A percentile compares a stretch with the other conserved stretches of the same genome.
Conservation (phyloP, 1,140 invertebrate species). For the Aphelenchoides fujianensis region DNA sequence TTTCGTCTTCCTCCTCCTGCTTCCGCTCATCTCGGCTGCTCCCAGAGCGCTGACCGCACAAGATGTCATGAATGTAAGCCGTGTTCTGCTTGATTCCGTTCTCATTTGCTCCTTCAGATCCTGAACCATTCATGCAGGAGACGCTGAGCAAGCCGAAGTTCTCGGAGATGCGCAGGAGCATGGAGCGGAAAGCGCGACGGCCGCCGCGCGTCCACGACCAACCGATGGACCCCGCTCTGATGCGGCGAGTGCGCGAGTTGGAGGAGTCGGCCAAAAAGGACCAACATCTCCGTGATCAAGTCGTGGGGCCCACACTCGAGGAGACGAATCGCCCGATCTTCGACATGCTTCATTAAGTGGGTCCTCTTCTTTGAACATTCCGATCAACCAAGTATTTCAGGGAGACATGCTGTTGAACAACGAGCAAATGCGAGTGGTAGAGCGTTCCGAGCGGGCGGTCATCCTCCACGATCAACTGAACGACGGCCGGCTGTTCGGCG, state of each 20-base stretch:
- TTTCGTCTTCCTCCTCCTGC: neutral
- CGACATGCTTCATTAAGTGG: slow-evolving; percentile 2
- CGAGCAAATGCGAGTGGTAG: slow-evolving; percentile 10
- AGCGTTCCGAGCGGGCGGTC: neutral
- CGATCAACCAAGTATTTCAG: neutral
- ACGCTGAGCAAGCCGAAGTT: slow-evolving; percentile 14
- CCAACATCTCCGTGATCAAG: neutral
- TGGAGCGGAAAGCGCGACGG: neutral
- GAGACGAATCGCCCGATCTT: slow-evolving; percentile 19
- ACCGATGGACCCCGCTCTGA: neutral
- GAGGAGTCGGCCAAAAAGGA: slow-evolving; percentile 9
- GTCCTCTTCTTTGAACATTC: too few species aligned
- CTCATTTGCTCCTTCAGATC: slow-evolving; percentile 6
- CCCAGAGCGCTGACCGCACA: neutral
- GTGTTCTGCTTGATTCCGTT: neutral
- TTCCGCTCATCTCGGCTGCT: neutral
- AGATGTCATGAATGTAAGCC: neutral
- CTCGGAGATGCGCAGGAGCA: neutral
- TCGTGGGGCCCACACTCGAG: slow-evolving; percentile 4
- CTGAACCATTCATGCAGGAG: slow-evolving; percentile 5
- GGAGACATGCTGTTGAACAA: slow-evolving; percentile 23
- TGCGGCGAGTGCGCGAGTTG: slow-evolving; percentile 2
- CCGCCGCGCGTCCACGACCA: slow-evolving; percentile 1
- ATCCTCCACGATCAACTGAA: slow-evolving; percentile 1
- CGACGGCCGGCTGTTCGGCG: neutral